Conservation (phyloP, 2,797 vertebrate species). For the Odontamblyopus rebecca region DNA sequence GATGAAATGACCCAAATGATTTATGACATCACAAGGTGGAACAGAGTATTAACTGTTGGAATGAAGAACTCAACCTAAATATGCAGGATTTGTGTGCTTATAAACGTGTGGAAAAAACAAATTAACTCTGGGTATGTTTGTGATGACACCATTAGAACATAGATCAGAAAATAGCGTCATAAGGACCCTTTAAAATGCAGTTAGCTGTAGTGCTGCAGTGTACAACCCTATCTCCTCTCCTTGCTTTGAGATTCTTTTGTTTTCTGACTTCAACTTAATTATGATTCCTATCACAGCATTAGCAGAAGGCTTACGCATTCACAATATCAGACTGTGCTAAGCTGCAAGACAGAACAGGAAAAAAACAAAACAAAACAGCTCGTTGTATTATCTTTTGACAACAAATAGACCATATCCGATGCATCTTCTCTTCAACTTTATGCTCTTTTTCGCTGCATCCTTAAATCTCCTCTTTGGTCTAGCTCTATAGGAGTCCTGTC, state of each 20-base stretch:
- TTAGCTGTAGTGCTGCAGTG: not conserved
- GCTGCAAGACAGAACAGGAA: not conserved
- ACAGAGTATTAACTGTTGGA: too few species aligned
- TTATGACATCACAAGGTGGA: too few species aligned
- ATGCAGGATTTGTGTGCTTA: too few species aligned
- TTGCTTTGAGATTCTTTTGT: not conserved
- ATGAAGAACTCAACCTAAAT: too few species aligned
- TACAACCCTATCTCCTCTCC: not conserved
- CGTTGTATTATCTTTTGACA: not conserved
- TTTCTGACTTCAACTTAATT: conserved; percentile 5
- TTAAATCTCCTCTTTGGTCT: not conserved
- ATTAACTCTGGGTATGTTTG: too few species aligned
- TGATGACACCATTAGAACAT: too few species aligned
- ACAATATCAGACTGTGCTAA: not conserved
- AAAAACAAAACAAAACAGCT: not conserved
- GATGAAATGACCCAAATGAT: too few species aligned
- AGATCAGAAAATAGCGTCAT: too few species aligned
- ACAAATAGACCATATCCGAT: not conserved
- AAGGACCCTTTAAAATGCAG: not conserved
- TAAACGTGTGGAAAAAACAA: too few species aligned
- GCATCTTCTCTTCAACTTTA: not conserved
- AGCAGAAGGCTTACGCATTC: not conserved
- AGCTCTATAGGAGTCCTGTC: not conserved
- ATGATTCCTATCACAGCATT: conserved; percentile 4
- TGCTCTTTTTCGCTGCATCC: not conserved